Evolutionary conservation across 2,113 vertebrate genomes (phyloP).

Genomic region (Poicephalus gulielmi): DNA sequence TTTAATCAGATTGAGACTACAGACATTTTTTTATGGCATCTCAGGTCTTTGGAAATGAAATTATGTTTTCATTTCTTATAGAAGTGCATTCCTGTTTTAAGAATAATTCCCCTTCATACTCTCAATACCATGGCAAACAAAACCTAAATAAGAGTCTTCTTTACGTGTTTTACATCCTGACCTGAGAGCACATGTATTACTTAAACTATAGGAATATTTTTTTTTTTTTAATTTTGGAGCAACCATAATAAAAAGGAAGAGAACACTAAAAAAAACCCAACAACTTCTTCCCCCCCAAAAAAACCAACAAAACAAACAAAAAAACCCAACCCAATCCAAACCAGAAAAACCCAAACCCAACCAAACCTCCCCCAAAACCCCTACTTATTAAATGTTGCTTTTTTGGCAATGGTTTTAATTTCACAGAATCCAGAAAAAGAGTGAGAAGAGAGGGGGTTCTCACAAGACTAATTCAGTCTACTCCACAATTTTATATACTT

Average conservation of each 20-base stretch:
- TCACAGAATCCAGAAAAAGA: not conserved
- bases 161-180: not conserved
- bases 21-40: not conserved
- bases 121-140: not conserved
- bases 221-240: not conserved
- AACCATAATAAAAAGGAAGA: not conserved
- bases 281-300: not conserved
- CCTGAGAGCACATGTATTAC: not conserved
- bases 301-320: not conserved
- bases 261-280: not conserved
- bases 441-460: not conserved
- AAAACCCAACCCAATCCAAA: no score
- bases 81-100: not conserved
- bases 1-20: not conserved
- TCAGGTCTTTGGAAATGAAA: not conserved
- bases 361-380: not conserved
- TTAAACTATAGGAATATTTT: not conserved
- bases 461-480: not conserved
- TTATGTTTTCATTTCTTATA: not conserved
- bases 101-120: not conserved
- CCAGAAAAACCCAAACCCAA: not conserved
- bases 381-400: not conserved
- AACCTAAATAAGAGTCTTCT: not conserved
- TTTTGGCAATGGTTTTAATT: not conserved
- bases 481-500: not conserved